phyloP scores from a whole-genome alignment of 2,113 vertebrate genomes.

The Cololabis saira region DNA sequence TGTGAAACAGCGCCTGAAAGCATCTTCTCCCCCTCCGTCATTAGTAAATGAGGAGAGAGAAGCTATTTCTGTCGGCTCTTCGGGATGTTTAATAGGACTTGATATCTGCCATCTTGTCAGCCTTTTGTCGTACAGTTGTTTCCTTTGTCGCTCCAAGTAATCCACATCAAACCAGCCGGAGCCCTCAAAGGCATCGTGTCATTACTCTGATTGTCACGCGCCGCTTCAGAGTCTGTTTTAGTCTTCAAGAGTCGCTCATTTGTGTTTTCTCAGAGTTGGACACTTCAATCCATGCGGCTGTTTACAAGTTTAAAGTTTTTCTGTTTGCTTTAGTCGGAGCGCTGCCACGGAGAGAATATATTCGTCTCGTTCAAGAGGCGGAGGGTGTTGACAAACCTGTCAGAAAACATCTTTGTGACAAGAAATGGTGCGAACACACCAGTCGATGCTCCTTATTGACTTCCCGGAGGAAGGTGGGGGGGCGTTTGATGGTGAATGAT shows the following conservation, averaged over 20 bases:
- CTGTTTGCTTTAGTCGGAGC: conserved; percentile 57
- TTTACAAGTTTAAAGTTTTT: conserved; percentile 59
- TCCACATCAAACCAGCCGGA: conserved; percentile 65
- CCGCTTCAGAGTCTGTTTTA: conserved; percentile 54
- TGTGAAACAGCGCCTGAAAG: too few species aligned
- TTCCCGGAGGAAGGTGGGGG: conserved; percentile 33
- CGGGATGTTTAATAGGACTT: conserved; percentile 55
- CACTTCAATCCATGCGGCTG: conserved; percentile 67
- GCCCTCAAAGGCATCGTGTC: conserved; percentile 56
- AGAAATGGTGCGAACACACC: conserved; percentile 30
- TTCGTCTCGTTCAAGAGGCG: conserved; percentile 56
- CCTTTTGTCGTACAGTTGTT: conserved; percentile 65
- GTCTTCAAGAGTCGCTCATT: conserved; percentile 58
- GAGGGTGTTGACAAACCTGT: conserved; percentile 52
- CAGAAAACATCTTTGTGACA: conserved; percentile 40
- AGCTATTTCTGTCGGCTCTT: conserved; percentile 65
- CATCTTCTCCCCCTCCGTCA: conserved; percentile 3
- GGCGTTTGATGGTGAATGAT: conserved; percentile 15
- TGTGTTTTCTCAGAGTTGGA: conserved; percentile 55
- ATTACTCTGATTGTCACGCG: conserved; percentile 66
- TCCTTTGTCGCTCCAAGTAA: conserved; percentile 64
- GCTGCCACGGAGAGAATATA: conserved; percentile 59
- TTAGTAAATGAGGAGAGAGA: conserved; percentile 45
- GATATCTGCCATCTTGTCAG: conserved; percentile 57
- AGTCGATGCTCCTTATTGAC: conserved; percentile 53